Percentiles rank a stretch among this genome's conserved stretches.
phyloP scores from a whole-genome alignment of 1,140 invertebrate genomes.

The Diprion similis region DNA sequence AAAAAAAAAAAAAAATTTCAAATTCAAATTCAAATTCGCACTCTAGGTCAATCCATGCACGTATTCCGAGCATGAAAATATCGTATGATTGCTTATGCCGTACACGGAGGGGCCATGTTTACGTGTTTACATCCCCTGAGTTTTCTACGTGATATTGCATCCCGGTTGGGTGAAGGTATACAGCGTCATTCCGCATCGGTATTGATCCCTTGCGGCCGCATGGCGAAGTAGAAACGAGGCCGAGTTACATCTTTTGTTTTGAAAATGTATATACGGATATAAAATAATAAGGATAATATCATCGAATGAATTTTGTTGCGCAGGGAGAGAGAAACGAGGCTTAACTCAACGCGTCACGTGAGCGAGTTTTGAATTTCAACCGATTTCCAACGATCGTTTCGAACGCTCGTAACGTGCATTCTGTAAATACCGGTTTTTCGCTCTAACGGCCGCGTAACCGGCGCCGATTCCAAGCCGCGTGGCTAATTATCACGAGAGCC shows the following conservation, averaged over 20 bases:
- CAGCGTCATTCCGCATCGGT: not conserved
- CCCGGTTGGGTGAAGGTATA: not conserved
- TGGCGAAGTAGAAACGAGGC: too few species aligned
- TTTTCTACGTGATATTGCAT: not conserved
- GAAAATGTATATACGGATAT: too few species aligned
- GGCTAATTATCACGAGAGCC: too few species aligned
- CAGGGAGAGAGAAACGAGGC: too few species aligned
- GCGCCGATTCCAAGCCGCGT: too few species aligned
- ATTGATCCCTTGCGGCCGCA: not conserved
- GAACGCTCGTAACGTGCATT: not conserved
- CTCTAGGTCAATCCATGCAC: too few species aligned
- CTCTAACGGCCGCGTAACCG: not conserved
- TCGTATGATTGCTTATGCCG: not conserved
- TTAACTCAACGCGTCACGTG: too few species aligned
- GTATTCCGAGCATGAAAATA: not conserved
- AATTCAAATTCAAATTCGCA: too few species aligned
- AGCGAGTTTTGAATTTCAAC: not conserved
- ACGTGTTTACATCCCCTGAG: not conserved
- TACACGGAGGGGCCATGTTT: not conserved
- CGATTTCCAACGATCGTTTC: slow-evolving; percentile 2
- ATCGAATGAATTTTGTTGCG: too few species aligned
- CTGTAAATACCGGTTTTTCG: not conserved
- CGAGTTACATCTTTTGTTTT: too few species aligned
- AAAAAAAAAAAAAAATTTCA: too few species aligned
- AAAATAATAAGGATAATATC: too few species aligned